phyloP scores from a whole-genome alignment of 1,140 invertebrate species.

The Sycophaga agraensis region DNA sequence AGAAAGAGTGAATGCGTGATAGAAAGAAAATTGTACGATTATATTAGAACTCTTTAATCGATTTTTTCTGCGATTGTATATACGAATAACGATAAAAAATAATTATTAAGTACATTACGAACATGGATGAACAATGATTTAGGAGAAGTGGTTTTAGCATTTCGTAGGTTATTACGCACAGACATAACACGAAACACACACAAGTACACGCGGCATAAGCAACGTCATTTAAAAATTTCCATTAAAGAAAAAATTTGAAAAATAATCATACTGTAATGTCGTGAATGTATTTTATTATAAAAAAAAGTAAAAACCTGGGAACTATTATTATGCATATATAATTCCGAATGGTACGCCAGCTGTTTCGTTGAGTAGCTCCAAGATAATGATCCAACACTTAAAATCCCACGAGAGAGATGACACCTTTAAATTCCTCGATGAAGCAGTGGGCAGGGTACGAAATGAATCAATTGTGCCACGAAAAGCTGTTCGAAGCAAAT shows the following conservation, averaged over 20 bases:
- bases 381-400: no score
- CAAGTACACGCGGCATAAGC: conserved; percentile 21
- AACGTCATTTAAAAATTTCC: conserved; percentile 41
- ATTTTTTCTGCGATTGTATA: conserved; percentile 46
- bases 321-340: conserved; percentile 13
- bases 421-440: not conserved
- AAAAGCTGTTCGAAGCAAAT: conserved; percentile 18
- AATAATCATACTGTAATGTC: conserved; percentile 46
- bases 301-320: conserved; percentile 32
- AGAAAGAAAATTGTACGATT: conserved; percentile 3
- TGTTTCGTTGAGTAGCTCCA: conserved; percentile 13
- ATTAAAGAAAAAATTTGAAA: conserved; percentile 28
- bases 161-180: conserved; percentile 41
- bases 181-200: conserved; percentile 23
- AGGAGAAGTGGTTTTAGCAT: conserved; percentile 36
- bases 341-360: conserved; percentile 32
- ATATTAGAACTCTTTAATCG: conserved; percentile 48
- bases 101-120: conserved; percentile 21
- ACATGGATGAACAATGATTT: not conserved
- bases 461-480: conserved; percentile 30
- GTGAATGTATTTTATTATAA: conserved; percentile 56
- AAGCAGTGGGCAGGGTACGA: not conserved
- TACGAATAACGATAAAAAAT: conserved; percentile 29
- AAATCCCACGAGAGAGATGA: not conserved
- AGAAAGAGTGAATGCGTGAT: not conserved